Base-by-base conservation (phyloP, 2,113 vertebrate genomes). In the Upupa epops region DNA sequence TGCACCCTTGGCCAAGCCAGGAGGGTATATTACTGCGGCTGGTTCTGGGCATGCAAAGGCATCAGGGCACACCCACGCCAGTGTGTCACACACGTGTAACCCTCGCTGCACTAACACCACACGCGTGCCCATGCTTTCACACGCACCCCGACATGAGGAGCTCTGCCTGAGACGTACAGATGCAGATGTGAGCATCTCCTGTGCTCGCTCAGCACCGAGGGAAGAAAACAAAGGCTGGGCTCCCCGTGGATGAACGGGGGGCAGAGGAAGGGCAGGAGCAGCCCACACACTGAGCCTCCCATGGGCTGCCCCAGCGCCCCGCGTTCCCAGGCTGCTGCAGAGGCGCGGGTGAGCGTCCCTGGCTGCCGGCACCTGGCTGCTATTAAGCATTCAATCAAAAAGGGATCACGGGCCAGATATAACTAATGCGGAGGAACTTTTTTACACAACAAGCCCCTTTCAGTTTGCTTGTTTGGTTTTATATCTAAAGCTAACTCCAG, bases 331-430 rank as follows among this genome's bases (percentile, higher is more conserved):
- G 95, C 95, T 92, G 90, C 88, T 82, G 34, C 73, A 73, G 94
- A 85, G 92, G 71, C 58, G 11, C 58, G 9, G 87, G 79, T 29
- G 4, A 78, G 93, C 55, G n/a, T 28, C 73, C 74, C 64, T 92
- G 42, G 21, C 46, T 68, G 95, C 92, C 81, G 96, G 91, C 96
- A 97, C 96, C 97, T 97, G 97, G 96, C 94, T 95, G 95, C 92
- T 86, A 97, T 97, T 97, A 97, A 95, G 40, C 40, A 28, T 96
- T 96, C 96, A 96, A 95, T 97, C 96, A 96, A 96, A 96, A 96
- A 78, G 94, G 96, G 96, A 95, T 96, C 96, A 97, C 91, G 22
- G 92, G 95, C 89, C 96, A 95, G 92, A 96, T 97, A 96, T 16
- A 94, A 83, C 93, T 96, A 96, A 96, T 96, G 97, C 86, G 31